phyloP scores from a whole-genome alignment of 2,113 vertebrate species.

The Hipposideros armiger region DNA sequence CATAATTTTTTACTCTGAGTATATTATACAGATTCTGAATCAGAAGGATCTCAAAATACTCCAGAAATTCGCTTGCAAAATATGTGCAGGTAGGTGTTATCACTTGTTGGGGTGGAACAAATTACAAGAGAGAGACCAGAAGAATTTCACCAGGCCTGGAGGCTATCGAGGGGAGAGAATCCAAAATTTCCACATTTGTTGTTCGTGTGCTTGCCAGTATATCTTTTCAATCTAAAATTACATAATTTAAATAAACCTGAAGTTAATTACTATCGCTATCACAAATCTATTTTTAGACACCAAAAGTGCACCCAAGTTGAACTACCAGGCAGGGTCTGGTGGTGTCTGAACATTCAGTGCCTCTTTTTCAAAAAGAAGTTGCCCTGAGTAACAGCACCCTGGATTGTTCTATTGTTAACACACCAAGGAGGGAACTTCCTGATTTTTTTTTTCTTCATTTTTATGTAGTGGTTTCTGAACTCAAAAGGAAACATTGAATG shows the following conservation, averaged over 20 bases:
- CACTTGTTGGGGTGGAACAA: neutral
- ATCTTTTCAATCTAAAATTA: constrained; percentile 54
- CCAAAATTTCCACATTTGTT: constrained; percentile 54
- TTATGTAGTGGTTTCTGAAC: constrained; percentile 78
- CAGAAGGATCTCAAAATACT: constrained; percentile 19
- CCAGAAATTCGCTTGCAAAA: constrained; percentile 2
- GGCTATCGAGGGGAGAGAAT: constrained; percentile 34
- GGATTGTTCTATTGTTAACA: constrained; percentile 85
- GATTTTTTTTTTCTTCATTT: constrained; percentile 71
- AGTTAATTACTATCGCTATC: constrained; percentile 53
- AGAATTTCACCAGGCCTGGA: neutral
- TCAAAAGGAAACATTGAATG: constrained; percentile 71
- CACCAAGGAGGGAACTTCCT: constrained; percentile 84
- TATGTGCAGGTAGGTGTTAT: constrained; percentile 2
- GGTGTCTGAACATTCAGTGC: constrained; percentile 75
- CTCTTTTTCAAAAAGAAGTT: constrained; percentile 72
- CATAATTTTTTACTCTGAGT: constrained; percentile 6
- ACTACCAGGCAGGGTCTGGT: neutral
- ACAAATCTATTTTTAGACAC: constrained; percentile 71
- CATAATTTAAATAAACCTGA: constrained; percentile 65
- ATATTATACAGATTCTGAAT: neutral
- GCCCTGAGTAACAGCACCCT: constrained; percentile 51
- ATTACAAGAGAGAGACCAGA: neutral
- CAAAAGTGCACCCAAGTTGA: constrained; percentile 16
- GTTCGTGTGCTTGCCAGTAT: constrained; percentile 20